Percentiles rank a stretch among this genome's conserved stretches.
Conservation (phyloP, 2,113 vertebrate genomes). For the Paraplagusia blochii region DNA sequence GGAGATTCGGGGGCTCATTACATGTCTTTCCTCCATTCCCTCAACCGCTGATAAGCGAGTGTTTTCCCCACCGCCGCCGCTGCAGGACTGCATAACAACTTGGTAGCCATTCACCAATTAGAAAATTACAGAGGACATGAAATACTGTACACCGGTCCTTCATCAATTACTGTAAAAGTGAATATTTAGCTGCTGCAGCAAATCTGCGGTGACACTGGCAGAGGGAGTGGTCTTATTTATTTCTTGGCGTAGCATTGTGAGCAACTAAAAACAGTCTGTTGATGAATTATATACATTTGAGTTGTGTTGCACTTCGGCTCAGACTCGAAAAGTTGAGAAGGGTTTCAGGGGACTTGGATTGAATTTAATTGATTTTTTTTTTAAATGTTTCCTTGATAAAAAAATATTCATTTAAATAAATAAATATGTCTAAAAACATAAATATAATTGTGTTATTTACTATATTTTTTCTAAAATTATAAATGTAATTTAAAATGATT, state of each 20-base stretch:
- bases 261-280: slow-evolving; percentile 53
- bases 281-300: slow-evolving; percentile 58
- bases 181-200: slow-evolving; percentile 66
- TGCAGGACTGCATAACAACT: slow-evolving; percentile 35
- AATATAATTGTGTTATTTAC: too few species aligned
- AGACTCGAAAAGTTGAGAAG: too few species aligned
- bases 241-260: slow-evolving; percentile 43
- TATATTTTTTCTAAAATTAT: too few species aligned
- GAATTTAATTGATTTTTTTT: too few species aligned
- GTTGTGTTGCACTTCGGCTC: slow-evolving; percentile 1
- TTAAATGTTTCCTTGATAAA: too few species aligned
- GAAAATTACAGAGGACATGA: slow-evolving; percentile 72
- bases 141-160: slow-evolving; percentile 59
- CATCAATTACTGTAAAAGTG: slow-evolving; percentile 70
- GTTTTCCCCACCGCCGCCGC: slow-evolving; percentile 21
- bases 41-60: slow-evolving; percentile 22
- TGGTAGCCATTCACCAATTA: slow-evolving; percentile 61
- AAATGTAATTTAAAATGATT: too few species aligned
- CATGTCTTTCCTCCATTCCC: slow-evolving; percentile 12
- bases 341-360: too few species aligned
- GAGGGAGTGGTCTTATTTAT: slow-evolving; percentile 55
- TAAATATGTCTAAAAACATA: too few species aligned
- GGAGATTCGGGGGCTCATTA: slow-evolving; percentile 33
- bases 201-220: slow-evolving; percentile 35
- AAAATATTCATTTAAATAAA: too few species aligned